Percentiles rank a stretch among this genome's conserved stretches.
Evolutionary conservation across 37 sponge, comb jelly and placozoan species (phyloP).

Genomic region (Chondrosia reniformis): DNA sequence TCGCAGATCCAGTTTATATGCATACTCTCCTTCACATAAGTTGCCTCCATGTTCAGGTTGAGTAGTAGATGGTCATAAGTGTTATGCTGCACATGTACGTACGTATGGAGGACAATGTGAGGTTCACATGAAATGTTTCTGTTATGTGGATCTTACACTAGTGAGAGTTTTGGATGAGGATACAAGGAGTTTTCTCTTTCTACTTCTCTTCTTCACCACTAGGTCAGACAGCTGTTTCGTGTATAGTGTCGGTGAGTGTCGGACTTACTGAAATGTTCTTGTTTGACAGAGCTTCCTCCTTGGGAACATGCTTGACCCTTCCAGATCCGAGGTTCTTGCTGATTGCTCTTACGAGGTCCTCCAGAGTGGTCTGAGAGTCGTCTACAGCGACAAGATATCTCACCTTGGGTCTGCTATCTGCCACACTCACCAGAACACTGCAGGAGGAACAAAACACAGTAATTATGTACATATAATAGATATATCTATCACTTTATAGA

Average conservation of each 20-base stretch:
- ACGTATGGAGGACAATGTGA: background rate
- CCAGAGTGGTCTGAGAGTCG: constrained; percentile 71
- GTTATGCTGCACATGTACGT: constrained; percentile 37
- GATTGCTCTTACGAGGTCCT: constrained; percentile 81
- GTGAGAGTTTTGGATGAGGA: too few species aligned
- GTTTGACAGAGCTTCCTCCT: constrained; percentile 67
- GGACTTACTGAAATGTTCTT: constrained; percentile 66
- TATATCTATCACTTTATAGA: background rate
- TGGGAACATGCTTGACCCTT: constrained; percentile 39
- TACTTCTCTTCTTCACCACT: too few species aligned
- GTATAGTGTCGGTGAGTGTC: too few species aligned
- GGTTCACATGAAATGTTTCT: background rate
- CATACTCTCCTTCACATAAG: constrained; percentile 71
- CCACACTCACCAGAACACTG: constrained; percentile 69
- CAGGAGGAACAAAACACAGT: background rate
- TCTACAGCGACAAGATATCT: constrained; percentile 90
- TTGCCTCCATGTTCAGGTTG: constrained; percentile 78
- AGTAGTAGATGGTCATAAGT: constrained; percentile 74
- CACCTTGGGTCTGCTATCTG: constrained; percentile 70
- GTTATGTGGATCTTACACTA: too few species aligned
- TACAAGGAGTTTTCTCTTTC: too few species aligned
- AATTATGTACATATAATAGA: background rate
- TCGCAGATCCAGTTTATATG: constrained; percentile 69
- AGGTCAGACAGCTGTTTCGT: too few species aligned
- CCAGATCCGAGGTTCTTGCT: constrained; percentile 74